Evolutionary conservation across 2,888 invertebrate genomes (phyloP).

Genomic region (Drosophila phalerata): DNA sequence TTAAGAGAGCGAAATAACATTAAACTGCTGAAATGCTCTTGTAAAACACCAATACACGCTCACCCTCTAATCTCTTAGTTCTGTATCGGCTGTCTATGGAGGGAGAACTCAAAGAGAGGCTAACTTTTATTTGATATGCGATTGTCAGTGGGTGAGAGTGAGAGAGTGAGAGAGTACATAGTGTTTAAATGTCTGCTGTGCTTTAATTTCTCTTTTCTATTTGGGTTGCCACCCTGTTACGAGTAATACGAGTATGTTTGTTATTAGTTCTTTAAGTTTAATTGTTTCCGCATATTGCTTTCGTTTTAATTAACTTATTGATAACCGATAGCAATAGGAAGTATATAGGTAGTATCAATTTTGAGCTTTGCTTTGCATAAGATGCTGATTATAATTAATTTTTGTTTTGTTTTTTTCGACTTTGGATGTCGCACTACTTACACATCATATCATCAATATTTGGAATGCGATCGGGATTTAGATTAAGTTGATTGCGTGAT

Average conservation of each 20-base stretch:
- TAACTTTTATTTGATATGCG: constrained; percentile 7
- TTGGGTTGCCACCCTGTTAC: constrained; percentile 44
- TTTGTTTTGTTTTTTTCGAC: constrained; percentile 34
- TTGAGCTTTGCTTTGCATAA: constrained; percentile 49
- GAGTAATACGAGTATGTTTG: background rate
- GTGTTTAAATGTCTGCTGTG: constrained; percentile 7
- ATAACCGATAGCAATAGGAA: background rate
- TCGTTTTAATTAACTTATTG: background rate
- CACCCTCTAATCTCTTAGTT: constrained; percentile 11
- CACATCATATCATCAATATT: constrained; percentile 73
- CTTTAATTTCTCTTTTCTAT: constrained; percentile 39
- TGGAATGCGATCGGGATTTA: constrained; percentile 39
- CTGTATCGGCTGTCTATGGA: constrained; percentile 27
- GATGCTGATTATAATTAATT: constrained; percentile 24
- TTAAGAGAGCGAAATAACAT: constrained; percentile 5
- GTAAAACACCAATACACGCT: constrained; percentile 11
- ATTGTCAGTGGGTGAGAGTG: constrained; percentile 9
- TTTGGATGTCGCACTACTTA: constrained; percentile 63
- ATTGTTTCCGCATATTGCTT: background rate
- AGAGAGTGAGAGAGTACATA: background rate
- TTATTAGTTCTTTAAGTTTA: background rate
- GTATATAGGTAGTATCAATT: constrained; percentile 43
- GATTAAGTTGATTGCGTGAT: constrained; percentile 16
- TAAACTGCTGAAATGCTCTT: constrained; percentile 1
- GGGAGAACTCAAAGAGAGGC: constrained; percentile 7